Evolutionary conservation across 1,140 invertebrate species (phyloP).

Genomic region (Stegodyphus dumicola): DNA sequence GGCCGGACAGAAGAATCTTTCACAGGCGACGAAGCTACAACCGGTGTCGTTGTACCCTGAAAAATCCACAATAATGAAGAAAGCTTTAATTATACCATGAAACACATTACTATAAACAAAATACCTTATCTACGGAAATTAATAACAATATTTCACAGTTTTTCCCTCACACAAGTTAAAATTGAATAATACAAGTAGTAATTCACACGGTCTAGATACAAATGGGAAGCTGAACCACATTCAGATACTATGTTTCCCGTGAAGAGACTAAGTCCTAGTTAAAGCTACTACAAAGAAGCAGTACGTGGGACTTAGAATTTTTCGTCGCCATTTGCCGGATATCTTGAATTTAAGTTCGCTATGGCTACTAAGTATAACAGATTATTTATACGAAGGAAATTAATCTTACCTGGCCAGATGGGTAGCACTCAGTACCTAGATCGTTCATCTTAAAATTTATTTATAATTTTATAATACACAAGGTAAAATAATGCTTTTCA

Average conservation of each 20-base stretch:
- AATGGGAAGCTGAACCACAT: too few relatives aligned
- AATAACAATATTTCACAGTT: too few relatives aligned
- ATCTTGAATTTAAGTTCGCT: background rate
- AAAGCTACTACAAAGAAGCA: background rate
- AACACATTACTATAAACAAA: too few relatives aligned
- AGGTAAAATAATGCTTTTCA: background rate
- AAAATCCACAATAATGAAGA: slow-evolving; percentile 32
- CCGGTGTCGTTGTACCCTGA: slow-evolving; percentile 58
- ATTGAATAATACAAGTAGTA: too few relatives aligned
- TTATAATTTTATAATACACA: background rate
- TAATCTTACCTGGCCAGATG: background rate
- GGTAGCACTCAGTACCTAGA: background rate
- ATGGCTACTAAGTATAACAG: too few relatives aligned
- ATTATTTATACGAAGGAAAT: background rate
- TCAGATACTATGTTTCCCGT: too few relatives aligned
- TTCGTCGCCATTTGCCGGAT: slow-evolving; percentile 1
- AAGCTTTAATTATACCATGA: background rate
- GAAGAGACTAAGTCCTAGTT: too few relatives aligned
- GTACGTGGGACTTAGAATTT: slow-evolving; percentile 2
- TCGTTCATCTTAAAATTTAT: background rate
- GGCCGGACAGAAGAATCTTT: slow-evolving; percentile 34
- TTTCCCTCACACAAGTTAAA: too few relatives aligned
- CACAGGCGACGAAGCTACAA: slow-evolving; percentile 2
- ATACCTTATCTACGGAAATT: too few relatives aligned
- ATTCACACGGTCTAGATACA: too few relatives aligned